phyloP scores from a whole-genome alignment of 2,888 invertebrate genomes.

The Callimorpha dominula region DNA sequence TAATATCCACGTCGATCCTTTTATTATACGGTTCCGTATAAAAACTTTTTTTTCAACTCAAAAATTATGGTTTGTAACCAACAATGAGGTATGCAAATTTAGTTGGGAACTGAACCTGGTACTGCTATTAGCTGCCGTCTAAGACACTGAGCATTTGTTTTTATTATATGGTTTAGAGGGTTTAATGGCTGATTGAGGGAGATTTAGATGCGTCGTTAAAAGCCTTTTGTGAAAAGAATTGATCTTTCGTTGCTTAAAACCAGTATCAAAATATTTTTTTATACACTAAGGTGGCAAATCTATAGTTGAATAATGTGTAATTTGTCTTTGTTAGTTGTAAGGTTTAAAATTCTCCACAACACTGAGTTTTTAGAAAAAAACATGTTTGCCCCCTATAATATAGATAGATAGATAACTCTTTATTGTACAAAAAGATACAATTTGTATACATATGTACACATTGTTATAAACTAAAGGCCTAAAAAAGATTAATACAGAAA shows the following conservation, averaged over 20 bases:
- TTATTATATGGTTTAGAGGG: constrained; percentile 71
- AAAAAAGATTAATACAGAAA: too few relatives aligned
- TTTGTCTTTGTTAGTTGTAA: too few relatives aligned
- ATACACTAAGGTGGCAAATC: too few relatives aligned
- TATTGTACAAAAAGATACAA: too few relatives aligned
- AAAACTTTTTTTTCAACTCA: constrained; percentile 58
- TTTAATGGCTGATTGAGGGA: constrained; percentile 57
- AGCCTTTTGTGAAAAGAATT: neutral
- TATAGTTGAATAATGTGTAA: too few relatives aligned
- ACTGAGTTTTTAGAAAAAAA: too few relatives aligned
- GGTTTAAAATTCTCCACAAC: too few relatives aligned
- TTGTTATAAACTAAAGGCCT: too few relatives aligned
- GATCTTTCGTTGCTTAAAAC: neutral
- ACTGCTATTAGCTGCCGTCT: constrained; percentile 69
- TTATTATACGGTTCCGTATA: constrained; percentile 54
- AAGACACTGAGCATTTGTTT: constrained; percentile 63
- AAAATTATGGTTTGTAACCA: constrained; percentile 76
- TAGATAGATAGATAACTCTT: too few relatives aligned
- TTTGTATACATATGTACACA: too few relatives aligned
- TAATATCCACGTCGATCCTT: constrained; percentile 64
- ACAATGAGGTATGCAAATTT: constrained; percentile 84
- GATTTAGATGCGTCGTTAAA: constrained; percentile 40
- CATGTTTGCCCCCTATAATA: too few relatives aligned
- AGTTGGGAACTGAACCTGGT: constrained; percentile 63
- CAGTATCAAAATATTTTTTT: neutral